Evolutionary conservation across 2,888 invertebrate species (phyloP).

Genomic region (Chalcosyrphus nemorum): DNA sequence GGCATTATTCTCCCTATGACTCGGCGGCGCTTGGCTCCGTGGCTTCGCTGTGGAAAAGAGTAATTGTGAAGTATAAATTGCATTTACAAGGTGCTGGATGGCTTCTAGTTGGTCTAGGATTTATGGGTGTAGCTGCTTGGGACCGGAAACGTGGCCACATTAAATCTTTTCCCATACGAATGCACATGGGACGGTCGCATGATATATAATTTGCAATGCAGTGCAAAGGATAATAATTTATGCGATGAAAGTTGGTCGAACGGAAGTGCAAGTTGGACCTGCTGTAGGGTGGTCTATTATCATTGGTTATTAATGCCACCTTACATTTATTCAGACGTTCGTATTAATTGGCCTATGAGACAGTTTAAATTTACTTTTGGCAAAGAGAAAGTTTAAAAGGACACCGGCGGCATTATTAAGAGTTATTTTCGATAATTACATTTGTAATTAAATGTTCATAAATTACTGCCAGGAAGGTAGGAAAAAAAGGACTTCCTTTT

Average conservation of each 20-base stretch:
- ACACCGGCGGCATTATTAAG: too few relatives aligned
- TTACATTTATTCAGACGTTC: neutral
- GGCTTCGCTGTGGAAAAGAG: neutral
- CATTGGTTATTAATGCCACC: neutral
- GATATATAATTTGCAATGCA: neutral
- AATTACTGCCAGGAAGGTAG: too few relatives aligned
- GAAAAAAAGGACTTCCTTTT: too few relatives aligned
- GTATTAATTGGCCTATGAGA: neutral
- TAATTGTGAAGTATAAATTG: slow-evolving; percentile 48
- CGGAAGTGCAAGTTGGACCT: neutral
- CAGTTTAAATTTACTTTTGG: too few relatives aligned
- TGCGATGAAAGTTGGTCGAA: neutral
- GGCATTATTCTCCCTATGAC: slow-evolving; percentile 24
- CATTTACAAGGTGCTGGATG: slow-evolving; percentile 36
- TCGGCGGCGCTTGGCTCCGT: neutral
- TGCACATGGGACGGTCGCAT: slow-evolving; percentile 1
- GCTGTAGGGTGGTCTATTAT: neutral
- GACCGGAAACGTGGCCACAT: slow-evolving; percentile 19
- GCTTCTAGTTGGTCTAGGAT: neutral
- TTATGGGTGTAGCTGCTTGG: slow-evolving; percentile 17
- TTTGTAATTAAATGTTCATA: too few relatives aligned
- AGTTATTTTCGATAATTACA: too few relatives aligned
- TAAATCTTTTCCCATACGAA: slow-evolving; percentile 25
- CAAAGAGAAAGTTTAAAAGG: too few relatives aligned
- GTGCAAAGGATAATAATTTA: neutral